Base-by-base conservation (phyloP, 2,797 vertebrate genomes). In the Phalanger gymnotis region DNA sequence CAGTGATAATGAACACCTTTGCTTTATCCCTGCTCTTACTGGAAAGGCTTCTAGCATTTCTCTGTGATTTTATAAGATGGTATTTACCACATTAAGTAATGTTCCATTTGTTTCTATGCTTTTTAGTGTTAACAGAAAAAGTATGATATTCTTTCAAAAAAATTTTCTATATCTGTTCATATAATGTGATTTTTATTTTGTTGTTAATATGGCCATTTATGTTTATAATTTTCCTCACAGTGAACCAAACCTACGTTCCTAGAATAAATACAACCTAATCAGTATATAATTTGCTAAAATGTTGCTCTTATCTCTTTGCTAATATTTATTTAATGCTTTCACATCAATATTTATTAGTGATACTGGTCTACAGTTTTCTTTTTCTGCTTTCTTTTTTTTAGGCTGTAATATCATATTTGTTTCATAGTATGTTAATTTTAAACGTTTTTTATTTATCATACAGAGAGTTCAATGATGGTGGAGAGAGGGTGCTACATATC, bases 151-250 rank as follows among this genome's bases (percentile, higher is more conserved):
- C 19, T 47, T 19, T 25, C 5, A 40, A 81, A 66, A 73, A 66
- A 66, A n/a, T 0, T 40, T 25, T 10, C 40, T 47, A 27, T 1
- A 47, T 47, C 22, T 81, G 4, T 25, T 11, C 19, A 11, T 47
- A 47, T 47, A 81, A 12, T 30, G 7, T 31, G 11, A 58, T 34
- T 66, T 81, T 40, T 73, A 2, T 73, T 54, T 54, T 40, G 11
- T 81, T 47, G 47, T 11, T 47, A 81, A 47, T 81, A 47, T 47
- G 73, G 73, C 22, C 73, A 47, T 19, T 81, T 47, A 47, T 81
- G 66, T 73, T 73, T 73, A 9, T 93, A 56, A 27, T 54, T 96
- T 73, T 97, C 94, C 57, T 16, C 87, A 96, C 94, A 92, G 91
- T 92, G 92, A 87, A 94, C 56, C 90, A 93, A 91, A 91, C 7